These are phyloP conservation scores for Drosophila multiciliata DNA, from an alignment of 2,888 invertebrate genomes.

Conservation along the genomic window DNA sequence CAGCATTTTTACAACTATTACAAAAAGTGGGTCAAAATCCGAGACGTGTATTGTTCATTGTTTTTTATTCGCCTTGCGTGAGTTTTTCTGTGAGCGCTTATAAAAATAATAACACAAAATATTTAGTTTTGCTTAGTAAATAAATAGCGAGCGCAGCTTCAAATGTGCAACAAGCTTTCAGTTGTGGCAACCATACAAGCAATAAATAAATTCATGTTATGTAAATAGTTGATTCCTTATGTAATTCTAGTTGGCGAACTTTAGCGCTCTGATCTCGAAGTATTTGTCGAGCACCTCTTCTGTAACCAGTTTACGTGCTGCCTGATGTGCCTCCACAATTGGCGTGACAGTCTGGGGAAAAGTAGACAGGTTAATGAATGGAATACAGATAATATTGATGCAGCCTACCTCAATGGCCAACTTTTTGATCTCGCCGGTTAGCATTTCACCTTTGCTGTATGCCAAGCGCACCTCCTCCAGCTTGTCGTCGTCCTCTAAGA, in stretches of 20 bases:
- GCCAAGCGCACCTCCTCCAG: slow-evolving; percentile 89
- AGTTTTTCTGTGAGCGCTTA: slow-evolving; percentile 34
- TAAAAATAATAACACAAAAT: slow-evolving; percentile 67
- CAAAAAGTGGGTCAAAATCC: slow-evolving; percentile 68
- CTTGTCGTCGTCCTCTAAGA: slow-evolving; percentile 95
- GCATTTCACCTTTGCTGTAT: slow-evolving; percentile 89
- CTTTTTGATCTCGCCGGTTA: slow-evolving; percentile 98
- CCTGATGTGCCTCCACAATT: slow-evolving; percentile 93
- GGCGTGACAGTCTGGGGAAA: slow-evolving; percentile 87
- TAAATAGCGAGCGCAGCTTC: slow-evolving; percentile 65
- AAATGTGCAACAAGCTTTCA: slow-evolving; percentile 53
- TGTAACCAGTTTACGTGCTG: slow-evolving; percentile 91
- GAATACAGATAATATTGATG: background rate
- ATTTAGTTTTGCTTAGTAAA: slow-evolving; percentile 52
- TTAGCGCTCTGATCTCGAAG: slow-evolving; percentile 93
- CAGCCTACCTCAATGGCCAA: slow-evolving; percentile 89
- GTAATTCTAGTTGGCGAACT: slow-evolving; percentile 84
- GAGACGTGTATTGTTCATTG: slow-evolving; percentile 53
- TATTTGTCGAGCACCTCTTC: slow-evolving; percentile 93
- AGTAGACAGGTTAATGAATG: background rate
- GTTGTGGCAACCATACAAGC: slow-evolving; percentile 47
- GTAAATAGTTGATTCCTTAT: slow-evolving; percentile 5
- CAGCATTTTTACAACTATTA: slow-evolving; percentile 46
- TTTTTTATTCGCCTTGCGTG: slow-evolving; percentile 35
- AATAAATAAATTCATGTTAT: slow-evolving; percentile 45